These are phyloP conservation scores for Dendropsophus ebraccatus DNA, from an alignment of 2,113 vertebrate species.

Conservation along the genomic window DNA sequence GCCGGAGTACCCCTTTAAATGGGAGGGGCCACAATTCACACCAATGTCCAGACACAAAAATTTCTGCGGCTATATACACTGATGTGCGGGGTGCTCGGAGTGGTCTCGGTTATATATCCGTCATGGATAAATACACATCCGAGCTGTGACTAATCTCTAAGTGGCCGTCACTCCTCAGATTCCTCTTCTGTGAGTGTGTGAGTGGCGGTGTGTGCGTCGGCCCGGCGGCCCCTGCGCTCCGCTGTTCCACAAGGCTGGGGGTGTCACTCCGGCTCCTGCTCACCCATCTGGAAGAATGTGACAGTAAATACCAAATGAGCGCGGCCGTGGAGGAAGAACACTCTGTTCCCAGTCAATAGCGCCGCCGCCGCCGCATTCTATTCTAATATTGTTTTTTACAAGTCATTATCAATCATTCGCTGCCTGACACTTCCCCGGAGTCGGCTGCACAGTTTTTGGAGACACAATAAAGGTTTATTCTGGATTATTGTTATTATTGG, in stretches of 20 bases:
- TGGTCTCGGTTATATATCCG: too few relatives aligned
- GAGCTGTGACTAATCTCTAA: neutral
- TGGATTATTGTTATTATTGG: neutral
- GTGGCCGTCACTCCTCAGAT: neutral
- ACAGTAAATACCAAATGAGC: conserved; percentile 5
- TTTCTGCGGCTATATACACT: too few relatives aligned
- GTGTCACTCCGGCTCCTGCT: neutral
- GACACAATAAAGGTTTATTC: conserved; percentile 1
- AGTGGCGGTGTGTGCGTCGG: too few relatives aligned
- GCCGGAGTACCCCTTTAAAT: too few relatives aligned
- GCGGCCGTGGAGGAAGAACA: neutral
- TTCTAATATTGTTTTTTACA: conserved; percentile 32
- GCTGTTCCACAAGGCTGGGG: neutral
- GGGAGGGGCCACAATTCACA: too few relatives aligned
- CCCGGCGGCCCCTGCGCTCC: neutral
- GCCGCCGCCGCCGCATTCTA: neutral
- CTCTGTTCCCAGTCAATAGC: neutral
- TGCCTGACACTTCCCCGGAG: conserved; percentile 2
- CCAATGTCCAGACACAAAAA: too few relatives aligned
- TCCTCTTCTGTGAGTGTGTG: too few relatives aligned
- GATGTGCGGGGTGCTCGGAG: too few relatives aligned
- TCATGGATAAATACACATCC: too few relatives aligned
- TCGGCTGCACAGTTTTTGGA: neutral
- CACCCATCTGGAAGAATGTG: neutral
- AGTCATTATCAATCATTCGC: conserved; percentile 31